A percentile compares a stretch with the other conserved stretches of the same genome.
Evolutionary conservation across 2,113 vertebrate genomes (phyloP).

Genomic region (Talpa occidentalis): DNA sequence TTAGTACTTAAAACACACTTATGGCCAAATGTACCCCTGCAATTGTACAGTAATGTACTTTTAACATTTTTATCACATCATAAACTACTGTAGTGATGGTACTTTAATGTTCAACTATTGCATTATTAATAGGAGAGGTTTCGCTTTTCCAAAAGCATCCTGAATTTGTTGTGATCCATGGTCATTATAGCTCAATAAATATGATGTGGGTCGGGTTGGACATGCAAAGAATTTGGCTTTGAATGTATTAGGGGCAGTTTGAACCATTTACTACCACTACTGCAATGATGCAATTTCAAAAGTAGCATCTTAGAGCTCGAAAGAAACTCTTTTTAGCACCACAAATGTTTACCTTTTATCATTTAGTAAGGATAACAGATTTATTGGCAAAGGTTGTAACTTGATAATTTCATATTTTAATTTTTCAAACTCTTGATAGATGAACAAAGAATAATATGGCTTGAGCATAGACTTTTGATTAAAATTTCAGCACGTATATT

Average conservation of each 20-base stretch:
- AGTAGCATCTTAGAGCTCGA: neutral
- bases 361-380: constrained; percentile 40
- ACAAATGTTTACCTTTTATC: constrained; percentile 34
- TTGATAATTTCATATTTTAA: constrained; percentile 53
- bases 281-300: constrained; percentile 29
- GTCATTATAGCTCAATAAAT: constrained; percentile 60
- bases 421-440: neutral
- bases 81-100: constrained; percentile 46
- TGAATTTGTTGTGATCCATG: constrained; percentile 66
- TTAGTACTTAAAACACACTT: constrained; percentile 49
- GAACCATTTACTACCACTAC: constrained; percentile 45
- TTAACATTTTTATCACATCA: constrained; percentile 64
- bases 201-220: constrained; percentile 36
- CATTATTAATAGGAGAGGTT: constrained; percentile 69
- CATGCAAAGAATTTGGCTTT: constrained; percentile 58
- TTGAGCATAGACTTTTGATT: constrained; percentile 4
- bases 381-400: constrained; percentile 30
- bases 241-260: constrained; percentile 38
- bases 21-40: neutral
- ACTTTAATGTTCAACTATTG: constrained; percentile 50
- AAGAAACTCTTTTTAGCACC: constrained; percentile 36
- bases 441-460: constrained; percentile 26
- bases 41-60: constrained; percentile 47
- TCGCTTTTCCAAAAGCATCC: constrained; percentile 56
- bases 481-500: constrained; percentile 49